Evolutionary conservation across 1,140 invertebrate genomes (phyloP), one percentile per base, ranked within the genome.

Genomic region (Bombus superbus): DNA sequence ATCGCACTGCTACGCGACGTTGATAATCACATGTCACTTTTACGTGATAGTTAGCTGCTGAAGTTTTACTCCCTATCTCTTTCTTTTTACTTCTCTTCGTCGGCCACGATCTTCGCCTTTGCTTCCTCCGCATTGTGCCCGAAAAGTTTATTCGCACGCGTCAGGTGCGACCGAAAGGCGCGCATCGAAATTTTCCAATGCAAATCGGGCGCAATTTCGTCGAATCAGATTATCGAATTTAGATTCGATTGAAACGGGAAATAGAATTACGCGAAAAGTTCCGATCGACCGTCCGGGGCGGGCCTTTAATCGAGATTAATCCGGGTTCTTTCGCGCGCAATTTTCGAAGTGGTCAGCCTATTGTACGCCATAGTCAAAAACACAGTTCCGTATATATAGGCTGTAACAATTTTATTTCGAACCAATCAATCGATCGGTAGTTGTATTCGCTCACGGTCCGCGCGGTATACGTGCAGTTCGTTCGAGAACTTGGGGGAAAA

Each of bases 171-270:
- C 11, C 32, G 6, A 25, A 32, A 44, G 40, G 76, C 57, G n/a
- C 38, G 75, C 22, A 1, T 44, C 18, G 57, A 44, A 59, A 47
- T 64, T 78, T 72, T 44, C 77, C 64, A 44, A 80, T 80, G 76
- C 83, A 80, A 85, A 85, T 85, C 57, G 53, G 42, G 38, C 44
- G 83, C 83, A 85, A 85, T 80, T 85, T 79, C 83, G 35, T 38
- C 53, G 42, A 64, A 85, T 85, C 83, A 72, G 83, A 85, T 85
- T 85, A 80, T 79, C 78, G 76, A 85, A 80, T 80, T 59, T 80
- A 73, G 77, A 85, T 85, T 85, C 83, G 68, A 85, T 80, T 44
- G 32, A 38, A 44, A n/a, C 32, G 18, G 40, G 77, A 35, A 68
- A 85, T 79, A 53, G 68, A 80, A 80, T 85, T 80, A 71, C 47